Percentiles rank a stretch among this genome's conserved stretches.
These are phyloP conservation scores for Pedicia rivosa DNA, from an alignment of 2,888 invertebrate genomes.

Conservation along the genomic window DNA sequence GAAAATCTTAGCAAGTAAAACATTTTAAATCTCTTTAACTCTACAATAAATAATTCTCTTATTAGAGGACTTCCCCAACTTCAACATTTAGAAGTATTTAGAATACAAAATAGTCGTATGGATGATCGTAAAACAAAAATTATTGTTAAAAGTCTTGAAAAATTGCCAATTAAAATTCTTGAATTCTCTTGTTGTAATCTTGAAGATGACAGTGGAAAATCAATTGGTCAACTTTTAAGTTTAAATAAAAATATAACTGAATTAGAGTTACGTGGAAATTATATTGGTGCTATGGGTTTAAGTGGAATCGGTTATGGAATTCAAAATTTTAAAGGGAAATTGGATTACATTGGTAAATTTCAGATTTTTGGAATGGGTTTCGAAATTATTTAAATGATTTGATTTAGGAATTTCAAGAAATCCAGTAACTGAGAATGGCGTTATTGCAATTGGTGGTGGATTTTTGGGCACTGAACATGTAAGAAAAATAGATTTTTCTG, in stretches of 20 bases:
- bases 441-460: slow-evolving; percentile 5
- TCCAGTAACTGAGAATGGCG: slow-evolving; percentile 8
- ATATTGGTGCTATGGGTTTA: slow-evolving; percentile 1
- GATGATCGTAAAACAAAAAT: slow-evolving; percentile 9
- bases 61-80: slow-evolving; percentile 6
- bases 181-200: slow-evolving; percentile 9
- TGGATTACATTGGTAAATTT: slow-evolving; percentile 6
- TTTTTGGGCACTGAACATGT: slow-evolving; percentile 6
- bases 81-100: slow-evolving; percentile 3
- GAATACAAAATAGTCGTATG: slow-evolving; percentile 6
- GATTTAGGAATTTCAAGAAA: slow-evolving; percentile 8
- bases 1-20: slow-evolving; percentile 6
- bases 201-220: slow-evolving; percentile 6
- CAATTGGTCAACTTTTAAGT: slow-evolving; percentile 5
- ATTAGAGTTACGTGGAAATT: slow-evolving; percentile 9
- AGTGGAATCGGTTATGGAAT: slow-evolving; percentile 4
- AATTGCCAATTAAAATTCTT: slow-evolving; percentile 4
- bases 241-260: slow-evolving; percentile 1
- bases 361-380: no score
- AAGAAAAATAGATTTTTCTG: slow-evolving; percentile 7
- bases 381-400: not conserved
- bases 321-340: slow-evolving; percentile 4
- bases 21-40: not conserved
- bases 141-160: slow-evolving; percentile 3
- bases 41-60: not conserved